Conservation (phyloP, 2,113 vertebrate genomes). For the human region DNA sequence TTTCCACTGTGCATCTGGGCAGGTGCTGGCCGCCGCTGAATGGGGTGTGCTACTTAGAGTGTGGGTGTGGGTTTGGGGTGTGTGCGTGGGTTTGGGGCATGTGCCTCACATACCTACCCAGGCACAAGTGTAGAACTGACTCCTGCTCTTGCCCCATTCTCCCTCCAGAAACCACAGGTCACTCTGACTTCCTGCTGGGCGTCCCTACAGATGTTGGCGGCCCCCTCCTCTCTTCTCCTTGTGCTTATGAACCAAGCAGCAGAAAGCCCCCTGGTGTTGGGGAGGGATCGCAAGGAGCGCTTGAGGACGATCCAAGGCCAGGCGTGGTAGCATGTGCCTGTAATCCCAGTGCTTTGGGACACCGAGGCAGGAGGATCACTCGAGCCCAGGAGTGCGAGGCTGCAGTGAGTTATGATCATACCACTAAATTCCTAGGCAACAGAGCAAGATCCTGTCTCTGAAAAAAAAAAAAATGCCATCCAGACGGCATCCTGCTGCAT, state of each 20-base stretch:
- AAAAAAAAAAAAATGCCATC: not conserved
- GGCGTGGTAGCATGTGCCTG: not conserved
- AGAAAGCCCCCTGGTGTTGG: not conserved
- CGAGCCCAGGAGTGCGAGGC: not conserved
- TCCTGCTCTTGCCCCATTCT: not conserved
- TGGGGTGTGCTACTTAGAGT: not conserved
- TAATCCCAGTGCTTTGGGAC: not conserved
- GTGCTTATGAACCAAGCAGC: not conserved
- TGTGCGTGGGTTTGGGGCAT: rapidly evolving
- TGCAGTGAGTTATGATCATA: not conserved
- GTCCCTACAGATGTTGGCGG: no score
- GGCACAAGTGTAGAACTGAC: rapidly evolving
- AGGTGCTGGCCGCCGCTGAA: not conserved
- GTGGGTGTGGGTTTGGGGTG: rapidly evolving
- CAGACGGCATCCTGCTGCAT: not conserved
- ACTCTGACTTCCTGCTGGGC: not conserved
- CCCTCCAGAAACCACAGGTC: not conserved
- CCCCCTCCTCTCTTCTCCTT: not conserved
- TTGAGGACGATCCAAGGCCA: not conserved
- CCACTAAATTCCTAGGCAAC: not conserved
- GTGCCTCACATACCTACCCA: not conserved
- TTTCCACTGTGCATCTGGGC: not conserved
- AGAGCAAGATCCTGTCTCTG: not conserved
- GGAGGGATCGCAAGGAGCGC: not conserved
- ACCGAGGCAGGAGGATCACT: not conserved